Conservation (phyloP, 2,888 invertebrate species). For the Philhelius pedissequus region DNA sequence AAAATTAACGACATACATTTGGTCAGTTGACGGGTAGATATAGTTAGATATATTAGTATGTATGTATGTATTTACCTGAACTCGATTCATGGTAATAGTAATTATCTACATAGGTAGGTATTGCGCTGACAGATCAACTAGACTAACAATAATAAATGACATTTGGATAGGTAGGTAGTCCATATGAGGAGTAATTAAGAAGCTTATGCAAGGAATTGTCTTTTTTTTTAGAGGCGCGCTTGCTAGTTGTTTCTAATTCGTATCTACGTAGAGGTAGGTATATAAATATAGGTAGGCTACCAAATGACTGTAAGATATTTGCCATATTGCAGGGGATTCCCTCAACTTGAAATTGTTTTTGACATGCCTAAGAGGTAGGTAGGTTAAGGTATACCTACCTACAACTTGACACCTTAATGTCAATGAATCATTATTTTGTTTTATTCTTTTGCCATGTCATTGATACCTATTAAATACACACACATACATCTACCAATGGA, state of each 20-base stretch:
- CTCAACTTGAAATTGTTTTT: neutral
- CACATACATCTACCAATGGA: neutral
- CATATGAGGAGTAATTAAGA: slow-evolving; percentile 35
- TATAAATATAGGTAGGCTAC: too few relatives aligned
- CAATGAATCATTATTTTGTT: slow-evolving; percentile 18
- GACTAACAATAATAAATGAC: slow-evolving; percentile 27
- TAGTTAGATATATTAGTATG: too few relatives aligned
- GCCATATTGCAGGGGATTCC: slow-evolving; percentile 8
- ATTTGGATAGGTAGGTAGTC: slow-evolving; percentile 10
- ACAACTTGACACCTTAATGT: slow-evolving; percentile 27
- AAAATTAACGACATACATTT: slow-evolving; percentile 27
- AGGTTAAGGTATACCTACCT: too few relatives aligned
- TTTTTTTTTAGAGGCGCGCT: neutral
- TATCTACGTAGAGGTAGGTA: neutral
- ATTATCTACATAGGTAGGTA: too few relatives aligned
- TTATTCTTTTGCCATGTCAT: slow-evolving; percentile 10
- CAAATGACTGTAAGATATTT: neutral
- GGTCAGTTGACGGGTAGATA: slow-evolving; percentile 10
- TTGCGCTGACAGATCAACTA: slow-evolving; percentile 8
- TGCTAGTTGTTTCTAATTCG: too few relatives aligned
- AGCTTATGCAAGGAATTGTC: slow-evolving; percentile 34
- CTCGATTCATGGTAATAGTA: slow-evolving; percentile 49
- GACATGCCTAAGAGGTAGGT: neutral
- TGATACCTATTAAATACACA: too few relatives aligned
- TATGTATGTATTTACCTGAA: too few relatives aligned